Evolutionary conservation across 2,888 invertebrate genomes (phyloP).

Genomic region (Brenthis ino): DNA sequence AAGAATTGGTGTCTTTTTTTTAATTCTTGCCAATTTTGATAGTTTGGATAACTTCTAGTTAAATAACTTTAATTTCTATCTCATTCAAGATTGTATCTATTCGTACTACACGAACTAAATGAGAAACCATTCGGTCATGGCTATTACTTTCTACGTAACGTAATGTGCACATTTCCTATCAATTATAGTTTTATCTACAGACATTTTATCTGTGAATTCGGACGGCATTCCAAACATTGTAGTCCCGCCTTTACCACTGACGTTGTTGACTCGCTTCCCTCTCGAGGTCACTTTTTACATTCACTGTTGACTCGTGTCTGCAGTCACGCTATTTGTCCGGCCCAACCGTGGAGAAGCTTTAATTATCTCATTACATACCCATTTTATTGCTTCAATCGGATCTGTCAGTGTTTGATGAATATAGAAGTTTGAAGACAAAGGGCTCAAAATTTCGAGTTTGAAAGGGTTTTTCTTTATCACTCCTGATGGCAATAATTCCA

Average conservation of each 20-base stretch:
- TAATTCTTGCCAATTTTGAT: too few species aligned
- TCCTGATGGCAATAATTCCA: not conserved
- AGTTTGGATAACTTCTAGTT: too few species aligned
- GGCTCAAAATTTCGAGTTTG: not conserved
- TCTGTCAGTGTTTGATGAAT: constrained; percentile 34
- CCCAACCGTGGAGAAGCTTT: constrained; percentile 63
- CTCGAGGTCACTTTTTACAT: constrained; percentile 49
- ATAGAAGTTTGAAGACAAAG: constrained; percentile 15
- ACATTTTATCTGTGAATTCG: constrained; percentile 25
- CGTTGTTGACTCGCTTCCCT: constrained; percentile 42
- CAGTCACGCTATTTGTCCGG: constrained; percentile 61
- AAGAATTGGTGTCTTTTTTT: too few species aligned
- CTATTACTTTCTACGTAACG: not conserved
- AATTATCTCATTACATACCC: constrained; percentile 38
- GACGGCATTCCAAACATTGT: constrained; percentile 40
- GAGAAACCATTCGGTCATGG: too few species aligned
- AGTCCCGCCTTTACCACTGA: constrained; percentile 42
- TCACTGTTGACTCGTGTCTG: constrained; percentile 69
- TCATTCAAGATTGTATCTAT: too few species aligned
- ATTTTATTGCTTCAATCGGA: constrained; percentile 36
- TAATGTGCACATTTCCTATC: not conserved
- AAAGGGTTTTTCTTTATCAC: constrained; percentile 4
- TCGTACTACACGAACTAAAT: too few species aligned
- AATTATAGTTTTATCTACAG: constrained; percentile 6
- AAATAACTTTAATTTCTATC: too few species aligned